These are phyloP conservation scores for Metridium senile DNA, from an alignment of 92 coral and sea anemone genomes.

Conservation along the genomic window DNA sequence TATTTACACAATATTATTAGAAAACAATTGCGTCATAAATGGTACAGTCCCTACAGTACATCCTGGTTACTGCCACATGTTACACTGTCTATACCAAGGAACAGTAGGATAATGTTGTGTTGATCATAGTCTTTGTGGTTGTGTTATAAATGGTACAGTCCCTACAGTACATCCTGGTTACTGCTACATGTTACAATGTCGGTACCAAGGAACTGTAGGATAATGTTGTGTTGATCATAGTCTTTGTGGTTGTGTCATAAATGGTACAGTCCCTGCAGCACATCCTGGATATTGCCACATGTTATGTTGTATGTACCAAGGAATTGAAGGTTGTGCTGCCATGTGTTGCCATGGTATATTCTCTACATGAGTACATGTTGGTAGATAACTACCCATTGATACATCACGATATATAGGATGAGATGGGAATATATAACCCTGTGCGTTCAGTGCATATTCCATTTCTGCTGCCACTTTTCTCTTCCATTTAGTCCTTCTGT, in stretches of 20 bases:
- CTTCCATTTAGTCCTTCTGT: conserved; percentile 98
- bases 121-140: conserved; percentile 12
- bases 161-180: background rate
- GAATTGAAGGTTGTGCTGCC: conserved; percentile 6
- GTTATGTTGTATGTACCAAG: conserved; percentile 5
- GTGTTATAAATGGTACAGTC: background rate
- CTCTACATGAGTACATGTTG: background rate
- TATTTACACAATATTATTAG: too few species aligned
- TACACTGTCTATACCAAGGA: background rate
- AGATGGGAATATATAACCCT: conserved; percentile 62
- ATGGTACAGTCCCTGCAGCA: background rate
- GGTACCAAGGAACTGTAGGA: background rate
- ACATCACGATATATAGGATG: conserved; percentile 49
- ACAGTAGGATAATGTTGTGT: too few species aligned
- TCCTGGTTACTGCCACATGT: background rate
- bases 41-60: background rate
- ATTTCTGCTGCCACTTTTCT: conserved; percentile 93
- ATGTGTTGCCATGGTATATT: background rate
- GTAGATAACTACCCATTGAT: background rate
- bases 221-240: conserved; percentile 1
- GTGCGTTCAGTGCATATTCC: conserved; percentile 76
- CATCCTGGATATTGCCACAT: background rate
- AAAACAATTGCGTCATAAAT: conserved; percentile 1
- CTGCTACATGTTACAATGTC: background rate
- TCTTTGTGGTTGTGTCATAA: conserved; percentile 11